Conservation (phyloP, 2,113 vertebrate genomes). For the Neodontobutis hainanensis region DNA sequence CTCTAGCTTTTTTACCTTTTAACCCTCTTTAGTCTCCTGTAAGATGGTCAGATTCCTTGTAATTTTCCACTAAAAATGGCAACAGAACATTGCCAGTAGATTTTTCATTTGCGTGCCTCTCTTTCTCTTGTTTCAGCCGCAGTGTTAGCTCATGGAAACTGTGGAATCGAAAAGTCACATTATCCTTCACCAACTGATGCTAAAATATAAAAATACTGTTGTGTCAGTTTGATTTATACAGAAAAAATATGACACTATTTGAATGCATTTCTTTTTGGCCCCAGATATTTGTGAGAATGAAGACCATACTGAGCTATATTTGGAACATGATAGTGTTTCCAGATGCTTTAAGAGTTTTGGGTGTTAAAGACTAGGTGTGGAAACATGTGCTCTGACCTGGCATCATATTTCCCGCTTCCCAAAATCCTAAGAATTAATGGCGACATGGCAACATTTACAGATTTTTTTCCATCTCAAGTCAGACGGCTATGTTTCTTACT, state of each 20-base stretch:
- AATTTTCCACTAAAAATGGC: slow-evolving; percentile 58
- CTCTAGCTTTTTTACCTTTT: slow-evolving; percentile 13
- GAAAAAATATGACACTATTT: slow-evolving; percentile 16
- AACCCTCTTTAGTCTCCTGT: slow-evolving; percentile 21
- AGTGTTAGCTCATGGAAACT: slow-evolving; percentile 43
- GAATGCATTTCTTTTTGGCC: slow-evolving; percentile 9
- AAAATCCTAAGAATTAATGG: slow-evolving; percentile 48
- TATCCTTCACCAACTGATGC: slow-evolving; percentile 34
- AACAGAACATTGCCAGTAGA: slow-evolving; percentile 12
- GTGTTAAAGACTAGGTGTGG: slow-evolving; percentile 38
- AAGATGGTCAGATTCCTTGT: slow-evolving; percentile 32
- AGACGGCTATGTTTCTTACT: slow-evolving; percentile 22
- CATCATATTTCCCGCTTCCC: slow-evolving; percentile 24
- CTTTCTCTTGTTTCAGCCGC: slow-evolving; percentile 17
- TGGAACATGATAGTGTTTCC: slow-evolving; percentile 39
- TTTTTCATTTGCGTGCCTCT: slow-evolving; percentile 33
- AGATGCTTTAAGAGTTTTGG: slow-evolving; percentile 28
- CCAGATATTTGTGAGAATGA: slow-evolving; percentile 30
- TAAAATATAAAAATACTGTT: slow-evolving; percentile 26
- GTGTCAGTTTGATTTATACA: slow-evolving; percentile 15
- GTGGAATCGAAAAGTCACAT: slow-evolving; percentile 28
- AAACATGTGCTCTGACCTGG: slow-evolving; percentile 38
- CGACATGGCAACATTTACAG: slow-evolving; percentile 34
- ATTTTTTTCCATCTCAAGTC: slow-evolving; percentile 51
- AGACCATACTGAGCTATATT: slow-evolving; percentile 32